phyloP scores from a whole-genome alignment of 2,113 vertebrate species.

The Syngnathus scovelli region DNA sequence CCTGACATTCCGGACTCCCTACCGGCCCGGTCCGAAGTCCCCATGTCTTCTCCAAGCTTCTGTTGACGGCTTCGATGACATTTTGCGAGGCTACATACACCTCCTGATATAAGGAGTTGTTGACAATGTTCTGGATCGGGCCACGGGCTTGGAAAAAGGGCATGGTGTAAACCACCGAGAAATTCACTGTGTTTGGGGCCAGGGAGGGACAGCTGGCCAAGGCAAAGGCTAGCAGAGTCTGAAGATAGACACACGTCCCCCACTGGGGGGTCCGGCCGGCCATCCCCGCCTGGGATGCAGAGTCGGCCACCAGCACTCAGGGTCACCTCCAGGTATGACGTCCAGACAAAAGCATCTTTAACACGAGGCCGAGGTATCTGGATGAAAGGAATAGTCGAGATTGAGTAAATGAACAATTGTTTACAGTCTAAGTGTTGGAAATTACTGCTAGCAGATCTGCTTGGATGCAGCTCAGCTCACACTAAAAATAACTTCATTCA shows the following conservation, averaged over 20 bases:
- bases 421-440: too few relatives aligned
- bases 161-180: slow-evolving; percentile 74
- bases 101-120: slow-evolving; percentile 66
- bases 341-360: slow-evolving; percentile 51
- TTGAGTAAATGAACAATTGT: neutral
- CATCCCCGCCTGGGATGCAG: slow-evolving; percentile 59
- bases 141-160: slow-evolving; percentile 69
- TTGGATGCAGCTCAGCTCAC: too few relatives aligned
- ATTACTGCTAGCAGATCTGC: too few relatives aligned
- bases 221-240: slow-evolving; percentile 54
- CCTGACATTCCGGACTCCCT: slow-evolving; percentile 73
- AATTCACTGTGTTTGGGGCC: slow-evolving; percentile 71
- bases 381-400: neutral
- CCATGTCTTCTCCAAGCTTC: slow-evolving; percentile 67
- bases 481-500: neutral
- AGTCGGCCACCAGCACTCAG: slow-evolving; percentile 18
- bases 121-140: slow-evolving; percentile 79
- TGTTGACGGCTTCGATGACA: slow-evolving; percentile 75
- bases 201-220: slow-evolving; percentile 67
- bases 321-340: slow-evolving; percentile 60
- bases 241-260: slow-evolving; percentile 66
- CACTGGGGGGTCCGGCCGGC: slow-evolving; percentile 55
- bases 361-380: slow-evolving; percentile 31
- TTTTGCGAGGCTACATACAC: slow-evolving; percentile 85
- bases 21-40: slow-evolving; percentile 77